Percentiles rank a stretch among this genome's conserved stretches.
Evolutionary conservation across 2,113 vertebrate species (phyloP).

Genomic region (Phrynocephalus versicolor): DNA sequence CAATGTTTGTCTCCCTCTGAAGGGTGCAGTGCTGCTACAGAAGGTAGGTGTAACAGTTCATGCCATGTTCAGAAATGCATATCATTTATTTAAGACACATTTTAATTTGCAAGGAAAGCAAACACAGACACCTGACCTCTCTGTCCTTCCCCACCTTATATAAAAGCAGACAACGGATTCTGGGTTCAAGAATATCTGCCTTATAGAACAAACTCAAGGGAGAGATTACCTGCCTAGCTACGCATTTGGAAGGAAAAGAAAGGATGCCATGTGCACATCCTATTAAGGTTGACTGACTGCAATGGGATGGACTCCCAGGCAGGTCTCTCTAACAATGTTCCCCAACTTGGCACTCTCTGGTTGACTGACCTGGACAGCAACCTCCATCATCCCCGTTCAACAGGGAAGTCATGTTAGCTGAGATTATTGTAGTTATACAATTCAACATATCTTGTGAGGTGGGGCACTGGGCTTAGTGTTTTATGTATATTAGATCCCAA

Average conservation of each 20-base stretch:
- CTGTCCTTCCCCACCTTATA: neutral
- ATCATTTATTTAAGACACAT: slow-evolving; percentile 1
- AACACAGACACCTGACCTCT: neutral
- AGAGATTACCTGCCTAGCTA: too few relatives aligned
- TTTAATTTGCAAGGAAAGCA: slow-evolving; percentile 33
- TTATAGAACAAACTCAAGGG: neutral
- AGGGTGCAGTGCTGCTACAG: neutral
- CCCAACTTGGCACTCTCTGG: neutral
- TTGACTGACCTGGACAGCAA: too few relatives aligned
- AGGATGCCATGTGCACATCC: neutral
- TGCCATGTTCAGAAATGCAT: slow-evolving; percentile 8
- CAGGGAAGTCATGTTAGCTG: too few relatives aligned
- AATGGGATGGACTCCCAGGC: neutral
- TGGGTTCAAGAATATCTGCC: slow-evolving; percentile 9
- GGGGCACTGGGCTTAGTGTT: too few relatives aligned
- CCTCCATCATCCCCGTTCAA: neutral
- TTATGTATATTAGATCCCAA: too few relatives aligned
- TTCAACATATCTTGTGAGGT: too few relatives aligned
- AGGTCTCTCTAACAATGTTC: neutral
- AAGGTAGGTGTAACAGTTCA: neutral
- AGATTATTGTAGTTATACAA: too few relatives aligned
- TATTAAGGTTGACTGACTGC: neutral
- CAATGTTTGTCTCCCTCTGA: slow-evolving; percentile 1
- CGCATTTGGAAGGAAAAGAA: neutral
- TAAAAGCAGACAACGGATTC: slow-evolving; percentile 26